Conservation (phyloP, 2,113 vertebrate species). For the Heptranchias perlo region DNA sequence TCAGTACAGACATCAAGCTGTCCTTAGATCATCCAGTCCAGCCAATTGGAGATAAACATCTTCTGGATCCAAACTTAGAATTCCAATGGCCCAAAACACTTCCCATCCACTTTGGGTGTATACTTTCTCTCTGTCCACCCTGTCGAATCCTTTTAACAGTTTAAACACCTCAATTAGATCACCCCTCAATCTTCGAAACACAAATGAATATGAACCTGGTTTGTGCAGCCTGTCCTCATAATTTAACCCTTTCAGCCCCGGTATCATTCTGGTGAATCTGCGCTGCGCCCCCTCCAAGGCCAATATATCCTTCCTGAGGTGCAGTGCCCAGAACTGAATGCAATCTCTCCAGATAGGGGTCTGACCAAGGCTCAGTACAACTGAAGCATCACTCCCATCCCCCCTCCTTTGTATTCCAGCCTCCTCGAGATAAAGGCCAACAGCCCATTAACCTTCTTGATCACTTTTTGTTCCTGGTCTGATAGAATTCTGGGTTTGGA, state of each 20-base stretch:
- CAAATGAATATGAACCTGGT: background rate
- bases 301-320: background rate
- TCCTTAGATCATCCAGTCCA: background rate
- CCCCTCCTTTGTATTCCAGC: background rate
- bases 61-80: background rate
- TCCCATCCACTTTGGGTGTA: background rate
- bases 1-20: conserved; percentile 32
- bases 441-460: too few species aligned
- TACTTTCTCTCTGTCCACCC: background rate
- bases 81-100: background rate
- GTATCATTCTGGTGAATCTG: background rate
- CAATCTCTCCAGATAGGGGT: background rate
- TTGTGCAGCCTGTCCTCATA: background rate
- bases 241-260: background rate
- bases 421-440: background rate
- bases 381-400: background rate
- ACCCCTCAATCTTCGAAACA: background rate
- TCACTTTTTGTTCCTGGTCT: background rate
- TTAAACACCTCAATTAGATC: background rate
- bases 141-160: background rate
- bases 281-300: too few species aligned
- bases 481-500: background rate
- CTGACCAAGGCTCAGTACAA: too few species aligned
- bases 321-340: background rate
- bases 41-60: background rate